Evolutionary conservation across 2,113 vertebrate species (phyloP), one percentile per base, ranked within the genome.

Genomic region (Puma concolor): DNA sequence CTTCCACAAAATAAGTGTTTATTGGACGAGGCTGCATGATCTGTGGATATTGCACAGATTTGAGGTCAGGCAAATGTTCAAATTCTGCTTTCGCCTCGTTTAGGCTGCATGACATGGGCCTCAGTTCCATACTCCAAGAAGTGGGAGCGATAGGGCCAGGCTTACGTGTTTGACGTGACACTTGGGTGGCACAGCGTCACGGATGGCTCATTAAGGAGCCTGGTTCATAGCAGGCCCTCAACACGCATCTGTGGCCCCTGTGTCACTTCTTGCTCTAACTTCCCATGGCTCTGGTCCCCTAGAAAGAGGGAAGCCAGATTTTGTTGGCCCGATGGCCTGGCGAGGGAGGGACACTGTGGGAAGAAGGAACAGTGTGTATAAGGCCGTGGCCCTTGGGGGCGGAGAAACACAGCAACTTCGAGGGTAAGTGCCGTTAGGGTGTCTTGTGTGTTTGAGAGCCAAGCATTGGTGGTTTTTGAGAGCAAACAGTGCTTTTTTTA

Each of bases 201-300:
- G 27, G 69, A 6, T 0, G 33, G 17, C 27, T n/a, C 21, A 2
- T 5, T 8, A 33, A 19, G 38, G 11, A 72, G 36, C 48, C 36
- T 2, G 25, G 48, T 27, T 74, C 33, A 2, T 17, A 14, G 54
- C 6, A 2, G 77, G 12, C 64, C 25, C 33, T 63, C 5, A 1
- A 0, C 4, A 0, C 16, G 1, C 0, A 0, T n/a, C 41, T 38
- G 1, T 13, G 36, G 9, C 27, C 57, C 23, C 17, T 60, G 15
- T 19, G 25, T 33, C 14, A 27, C 60, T 36, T 77, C 4, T 36
- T 83, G 21, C 23, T 52, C 41, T 36, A 9, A 29, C 21, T 6
- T 4, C 38, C 44, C 1, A 4, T 4, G 14, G 36, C 71, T 52
- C 63, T 36, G 7, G 29, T 57, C 16, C 66, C 1, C 33, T 14